Evolutionary conservation across 1,140 invertebrate species (phyloP).

Genomic region (Neodiprion pinetum): DNA sequence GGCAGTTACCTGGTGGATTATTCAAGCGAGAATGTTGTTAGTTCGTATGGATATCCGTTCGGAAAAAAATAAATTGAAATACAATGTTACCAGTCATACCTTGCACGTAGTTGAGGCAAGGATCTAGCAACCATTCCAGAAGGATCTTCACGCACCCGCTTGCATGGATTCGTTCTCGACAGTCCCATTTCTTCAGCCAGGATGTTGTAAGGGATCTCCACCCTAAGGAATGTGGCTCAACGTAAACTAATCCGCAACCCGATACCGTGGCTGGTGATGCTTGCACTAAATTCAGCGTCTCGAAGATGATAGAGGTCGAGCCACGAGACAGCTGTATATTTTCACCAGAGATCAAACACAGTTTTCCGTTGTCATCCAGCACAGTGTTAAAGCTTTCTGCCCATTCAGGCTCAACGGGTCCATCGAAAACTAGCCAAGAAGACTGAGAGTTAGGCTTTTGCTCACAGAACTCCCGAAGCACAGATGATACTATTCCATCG

Average conservation of each 20-base stretch:
- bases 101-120: constrained; percentile 56
- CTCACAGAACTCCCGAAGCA: constrained; percentile 52
- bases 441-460: constrained; percentile 53
- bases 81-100: constrained; percentile 15
- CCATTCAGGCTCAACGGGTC: constrained; percentile 71
- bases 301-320: constrained; percentile 71
- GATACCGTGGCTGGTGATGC: constrained; percentile 70
- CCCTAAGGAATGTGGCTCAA: constrained; percentile 62
- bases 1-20: constrained; percentile 44
- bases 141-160: constrained; percentile 49
- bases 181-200: constrained; percentile 55
- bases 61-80: not conserved
- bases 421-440: constrained; percentile 71
- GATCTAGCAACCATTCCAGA: constrained; percentile 67
- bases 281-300: constrained; percentile 68
- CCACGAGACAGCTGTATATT: constrained; percentile 65
- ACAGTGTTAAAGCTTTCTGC: constrained; percentile 74
- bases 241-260: constrained; percentile 73
- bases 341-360: constrained; percentile 65
- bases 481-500: constrained; percentile 66
- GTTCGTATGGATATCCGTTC: too few species aligned
- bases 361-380: constrained; percentile 71
- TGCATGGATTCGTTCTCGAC: constrained; percentile 45
- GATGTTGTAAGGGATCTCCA: constrained; percentile 57
- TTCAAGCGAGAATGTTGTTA: not conserved